A percentile compares a stretch with the other conserved stretches of the same genome.
These are phyloP conservation scores for Characodon lateralis DNA, from an alignment of 2,797 vertebrate species.

Conservation along the genomic window DNA sequence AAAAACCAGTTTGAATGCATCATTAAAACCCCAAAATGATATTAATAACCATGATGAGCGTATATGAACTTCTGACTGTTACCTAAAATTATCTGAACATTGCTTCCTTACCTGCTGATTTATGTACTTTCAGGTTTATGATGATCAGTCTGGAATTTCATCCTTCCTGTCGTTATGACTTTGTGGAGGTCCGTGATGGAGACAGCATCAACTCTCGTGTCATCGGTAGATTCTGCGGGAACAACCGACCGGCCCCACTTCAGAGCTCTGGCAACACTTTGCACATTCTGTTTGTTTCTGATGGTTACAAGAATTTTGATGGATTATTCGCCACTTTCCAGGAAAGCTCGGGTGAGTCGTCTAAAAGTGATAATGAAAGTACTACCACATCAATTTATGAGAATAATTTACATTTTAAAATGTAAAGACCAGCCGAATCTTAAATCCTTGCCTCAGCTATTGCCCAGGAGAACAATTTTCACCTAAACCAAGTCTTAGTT, in stretches of 20 bases:
- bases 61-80: neutral
- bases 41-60: neutral
- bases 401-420: neutral
- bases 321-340: slow-evolving; percentile 95
- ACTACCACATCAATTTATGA: neutral
- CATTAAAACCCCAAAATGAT: neutral
- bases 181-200: slow-evolving; percentile 92
- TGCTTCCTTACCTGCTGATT: neutral
- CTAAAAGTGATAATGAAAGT: neutral
- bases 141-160: slow-evolving; percentile 93
- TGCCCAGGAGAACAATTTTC: neutral
- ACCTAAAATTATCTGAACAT: neutral
- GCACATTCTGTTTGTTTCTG: slow-evolving; percentile 93
- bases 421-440: neutral
- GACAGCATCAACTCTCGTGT: slow-evolving; percentile 87
- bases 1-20: neutral
- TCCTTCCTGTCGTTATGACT: slow-evolving; percentile 93
- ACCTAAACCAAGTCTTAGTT: neutral
- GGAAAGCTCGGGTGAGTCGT: slow-evolving; percentile 88
- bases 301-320: slow-evolving; percentile 97
- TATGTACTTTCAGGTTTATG: slow-evolving; percentile 83
- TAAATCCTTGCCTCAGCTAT: neutral
- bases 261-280: slow-evolving; percentile 88
- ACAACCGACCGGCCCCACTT: slow-evolving; percentile 86
- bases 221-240: slow-evolving; percentile 94